A percentile compares a stretch with the other conserved stretches of the same genome.
phyloP scores from a whole-genome alignment of 2,888 invertebrate species.

The Octonoba sinensis region DNA sequence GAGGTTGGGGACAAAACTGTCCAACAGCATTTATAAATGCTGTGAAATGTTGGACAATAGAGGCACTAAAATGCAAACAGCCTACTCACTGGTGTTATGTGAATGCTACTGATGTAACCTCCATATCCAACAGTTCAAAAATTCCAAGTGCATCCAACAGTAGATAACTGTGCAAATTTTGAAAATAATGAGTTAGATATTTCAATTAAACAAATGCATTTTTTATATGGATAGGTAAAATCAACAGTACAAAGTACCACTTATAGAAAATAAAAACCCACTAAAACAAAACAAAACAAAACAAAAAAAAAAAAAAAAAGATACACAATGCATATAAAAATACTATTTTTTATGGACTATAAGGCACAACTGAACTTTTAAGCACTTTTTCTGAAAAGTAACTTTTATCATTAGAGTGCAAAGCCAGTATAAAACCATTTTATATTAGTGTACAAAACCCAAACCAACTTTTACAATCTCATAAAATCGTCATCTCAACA shows the following conservation, averaged over 20 bases:
- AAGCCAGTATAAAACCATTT: no score
- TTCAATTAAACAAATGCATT: not conserved
- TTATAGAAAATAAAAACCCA: not conserved
- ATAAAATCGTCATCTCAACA: no score
- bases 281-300: not conserved
- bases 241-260: not conserved
- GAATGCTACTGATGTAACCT: constrained; percentile 19
- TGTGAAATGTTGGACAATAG: constrained; percentile 63
- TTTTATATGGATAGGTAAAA: not conserved
- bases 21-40: constrained; percentile 60
- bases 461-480: no score
- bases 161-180: constrained; percentile 54
- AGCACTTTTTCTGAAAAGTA: no score
- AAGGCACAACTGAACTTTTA: no score
- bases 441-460: no score
- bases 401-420: no score
- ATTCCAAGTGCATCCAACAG: constrained; percentile 28
- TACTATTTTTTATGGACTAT: no score
- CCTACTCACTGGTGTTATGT: constrained; percentile 57
- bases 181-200: constrained; percentile 41
- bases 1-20: constrained; percentile 63
- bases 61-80: constrained; percentile 49
- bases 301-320: not conserved
- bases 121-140: constrained; percentile 28
- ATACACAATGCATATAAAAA: not conserved